Evolutionary conservation across 1,140 invertebrate species (phyloP), one percentile per base, ranked within the genome.

Genomic region (Cydia strobilella): DNA sequence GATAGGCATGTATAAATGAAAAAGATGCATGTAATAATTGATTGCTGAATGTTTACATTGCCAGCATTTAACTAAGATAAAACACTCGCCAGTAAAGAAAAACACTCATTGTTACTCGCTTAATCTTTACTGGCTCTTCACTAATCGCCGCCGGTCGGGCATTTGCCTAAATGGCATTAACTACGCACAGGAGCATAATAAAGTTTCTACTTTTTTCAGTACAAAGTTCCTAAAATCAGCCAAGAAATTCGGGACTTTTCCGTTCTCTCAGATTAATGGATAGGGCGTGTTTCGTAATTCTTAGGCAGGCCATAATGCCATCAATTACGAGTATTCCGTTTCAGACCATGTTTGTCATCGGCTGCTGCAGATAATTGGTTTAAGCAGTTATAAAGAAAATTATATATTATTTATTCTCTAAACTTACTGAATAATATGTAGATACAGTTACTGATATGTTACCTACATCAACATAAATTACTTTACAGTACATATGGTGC

Each of bases 161-260:
- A 7, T 7, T 42, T 51, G 15, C 48, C 48, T 59, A 59, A 59
- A 59, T 59, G 18, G 7, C 18, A 18, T 51, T 15, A n/a, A 51
- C 12, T 48, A 48, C 45, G 45, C 15, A 10, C 48, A 18, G 31
- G 48, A 51, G 48, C 51, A n/a, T 1, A n/a, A 20, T n/a, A 59
- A 59, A 59, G 18, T 59, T 59, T 59, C 42, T 20, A 23, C 48
- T 51, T 51, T 59, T 59, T 59, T 59, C 48, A n/a, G n/a, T 59
- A 59, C 0, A 54, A 54, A 59, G n/a, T 59, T 59, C 15, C n/a
- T 10, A 59, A 59, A 59, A 3, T 59, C 12, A 54, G 23, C 51
- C 0, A 23, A 15, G n/a, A 54, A 54, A 20, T 59, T n/a, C 10
- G 18, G 51, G 10, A 59, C 0, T 7, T 7, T 10, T 10, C 18